Percentiles rank a stretch among this genome's conserved stretches.
phyloP scores from a whole-genome alignment of 2,888 invertebrate species.

The Odiellus spinosus region DNA sequence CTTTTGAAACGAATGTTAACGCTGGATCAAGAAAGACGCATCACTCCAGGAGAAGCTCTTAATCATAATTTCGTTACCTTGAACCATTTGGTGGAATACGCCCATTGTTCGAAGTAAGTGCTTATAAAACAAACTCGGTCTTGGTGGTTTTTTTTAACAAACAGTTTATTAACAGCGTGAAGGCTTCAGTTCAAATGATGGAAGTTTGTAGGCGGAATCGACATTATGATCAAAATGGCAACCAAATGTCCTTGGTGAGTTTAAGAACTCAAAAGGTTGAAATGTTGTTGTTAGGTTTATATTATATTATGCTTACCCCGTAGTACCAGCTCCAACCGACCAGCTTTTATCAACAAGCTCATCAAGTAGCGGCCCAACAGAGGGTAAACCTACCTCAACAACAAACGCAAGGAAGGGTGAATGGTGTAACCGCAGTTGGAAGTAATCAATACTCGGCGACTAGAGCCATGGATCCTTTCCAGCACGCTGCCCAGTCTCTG shows the following conservation, averaged over 20 bases:
- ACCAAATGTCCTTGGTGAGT: slow-evolving; percentile 39
- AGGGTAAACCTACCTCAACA: slow-evolving; percentile 19
- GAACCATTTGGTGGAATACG: slow-evolving; percentile 85
- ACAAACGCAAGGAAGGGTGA: slow-evolving; percentile 16
- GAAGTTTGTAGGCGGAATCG: slow-evolving; percentile 48
- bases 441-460: slow-evolving; percentile 32
- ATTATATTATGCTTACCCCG: neutral
- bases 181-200: slow-evolving; percentile 96
- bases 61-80: slow-evolving; percentile 88
- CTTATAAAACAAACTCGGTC: neutral
- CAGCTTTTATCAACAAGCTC: slow-evolving; percentile 27
- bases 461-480: slow-evolving; percentile 59
- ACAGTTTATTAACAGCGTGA: slow-evolving; percentile 42
- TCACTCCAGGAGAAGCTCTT: slow-evolving; percentile 87
- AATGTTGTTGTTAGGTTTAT: slow-evolving; percentile 3
- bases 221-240: slow-evolving; percentile 16
- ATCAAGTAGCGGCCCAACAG: slow-evolving; percentile 23
- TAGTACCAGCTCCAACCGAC: slow-evolving; percentile 59
- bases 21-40: slow-evolving; percentile 87
- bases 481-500: slow-evolving; percentile 41
- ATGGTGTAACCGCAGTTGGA: slow-evolving; percentile 33
- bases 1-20: slow-evolving; percentile 94
- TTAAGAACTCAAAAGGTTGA: slow-evolving; percentile 28
- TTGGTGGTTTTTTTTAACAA: neutral
- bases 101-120: slow-evolving; percentile 69